Evolutionary conservation across 2,113 vertebrate genomes (phyloP).

Genomic region (Camelus bactrianus): DNA sequence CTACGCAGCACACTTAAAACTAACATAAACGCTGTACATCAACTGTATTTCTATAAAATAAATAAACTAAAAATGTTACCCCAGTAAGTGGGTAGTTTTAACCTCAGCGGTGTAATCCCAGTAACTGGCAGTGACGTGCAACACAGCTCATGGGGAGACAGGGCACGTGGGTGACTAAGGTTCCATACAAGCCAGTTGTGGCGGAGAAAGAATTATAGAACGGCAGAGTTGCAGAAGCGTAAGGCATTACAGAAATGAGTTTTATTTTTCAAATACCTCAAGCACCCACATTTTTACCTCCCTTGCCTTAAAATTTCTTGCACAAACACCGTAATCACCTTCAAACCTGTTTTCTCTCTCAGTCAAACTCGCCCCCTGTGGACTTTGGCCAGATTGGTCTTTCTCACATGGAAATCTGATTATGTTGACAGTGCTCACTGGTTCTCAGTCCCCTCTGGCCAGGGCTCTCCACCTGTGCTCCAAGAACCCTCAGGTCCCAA

Average conservation of each 20-base stretch:
- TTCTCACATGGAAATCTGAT: not conserved
- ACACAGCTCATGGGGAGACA: not conserved
- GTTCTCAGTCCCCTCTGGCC: not conserved
- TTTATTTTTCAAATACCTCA: not conserved
- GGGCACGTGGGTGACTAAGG: not conserved
- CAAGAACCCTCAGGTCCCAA: not conserved
- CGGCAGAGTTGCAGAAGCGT: not conserved
- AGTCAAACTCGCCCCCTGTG: not conserved
- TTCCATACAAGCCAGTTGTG: not conserved
- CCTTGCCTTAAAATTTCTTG: constrained; percentile 26
- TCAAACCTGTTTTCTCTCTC: not conserved
- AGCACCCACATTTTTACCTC: not conserved
- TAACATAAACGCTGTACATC: not conserved
- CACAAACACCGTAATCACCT: not conserved
- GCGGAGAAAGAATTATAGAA: constrained; percentile 40
- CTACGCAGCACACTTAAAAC: not conserved
- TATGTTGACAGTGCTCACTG: not conserved
- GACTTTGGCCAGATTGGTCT: not conserved
- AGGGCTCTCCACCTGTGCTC: not conserved
- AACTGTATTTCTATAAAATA: not conserved
- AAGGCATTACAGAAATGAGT: not conserved
- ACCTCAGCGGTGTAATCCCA: not conserved
- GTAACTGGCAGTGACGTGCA: not conserved
- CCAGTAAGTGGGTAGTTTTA: not conserved
- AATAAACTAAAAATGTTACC: not conserved